phyloP scores from a whole-genome alignment of 2,113 vertebrate genomes.

The Zonotrichia leucophrys region DNA sequence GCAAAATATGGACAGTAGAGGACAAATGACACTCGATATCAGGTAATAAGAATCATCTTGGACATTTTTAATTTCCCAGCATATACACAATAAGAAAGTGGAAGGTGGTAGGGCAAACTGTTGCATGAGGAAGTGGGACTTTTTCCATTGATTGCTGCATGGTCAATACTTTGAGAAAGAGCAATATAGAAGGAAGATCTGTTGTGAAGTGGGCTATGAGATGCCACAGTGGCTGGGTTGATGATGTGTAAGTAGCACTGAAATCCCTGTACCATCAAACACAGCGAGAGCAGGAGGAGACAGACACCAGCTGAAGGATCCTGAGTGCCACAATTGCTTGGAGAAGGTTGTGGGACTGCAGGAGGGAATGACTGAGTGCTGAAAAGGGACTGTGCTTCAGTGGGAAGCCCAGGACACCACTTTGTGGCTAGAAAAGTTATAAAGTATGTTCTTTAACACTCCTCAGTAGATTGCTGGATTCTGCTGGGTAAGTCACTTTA shows the following conservation, averaged over 20 bases:
- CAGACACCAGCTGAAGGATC: background rate
- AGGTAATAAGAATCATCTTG: background rate
- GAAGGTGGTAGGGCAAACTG: background rate
- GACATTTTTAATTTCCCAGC: background rate
- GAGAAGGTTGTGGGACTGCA: background rate
- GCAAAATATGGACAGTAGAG: background rate
- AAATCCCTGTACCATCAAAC: background rate
- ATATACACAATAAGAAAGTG: background rate
- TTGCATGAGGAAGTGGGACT: background rate
- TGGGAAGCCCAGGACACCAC: background rate
- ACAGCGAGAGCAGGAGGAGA: background rate
- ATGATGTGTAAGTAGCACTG: background rate
- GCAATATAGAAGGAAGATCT: background rate
- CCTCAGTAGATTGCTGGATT: background rate
- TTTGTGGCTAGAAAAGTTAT: background rate
- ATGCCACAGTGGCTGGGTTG: accelerated
- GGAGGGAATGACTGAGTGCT: background rate
- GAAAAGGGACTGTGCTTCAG: background rate
- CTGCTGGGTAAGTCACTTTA: background rate
- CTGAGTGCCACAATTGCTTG: background rate
- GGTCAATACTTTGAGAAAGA: background rate
- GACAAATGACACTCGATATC: background rate
- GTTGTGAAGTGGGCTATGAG: background rate
- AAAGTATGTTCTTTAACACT: background rate
- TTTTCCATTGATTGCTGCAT: background rate